A percentile compares a stretch with the other conserved stretches of the same genome.
phyloP scores from a whole-genome alignment of 2,797 vertebrate species.

The Acridotheres tristis region DNA sequence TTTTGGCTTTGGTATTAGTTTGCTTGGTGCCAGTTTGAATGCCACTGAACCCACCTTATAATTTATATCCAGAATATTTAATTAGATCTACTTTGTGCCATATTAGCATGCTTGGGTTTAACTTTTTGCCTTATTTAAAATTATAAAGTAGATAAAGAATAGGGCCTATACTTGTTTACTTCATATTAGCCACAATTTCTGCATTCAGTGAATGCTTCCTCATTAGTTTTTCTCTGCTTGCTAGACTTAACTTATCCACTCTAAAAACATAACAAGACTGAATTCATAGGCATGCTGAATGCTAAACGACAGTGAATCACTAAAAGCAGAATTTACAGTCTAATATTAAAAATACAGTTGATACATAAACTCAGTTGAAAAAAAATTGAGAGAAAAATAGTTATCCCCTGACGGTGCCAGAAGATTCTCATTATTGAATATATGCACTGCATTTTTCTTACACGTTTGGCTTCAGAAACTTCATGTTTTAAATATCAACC shows the following conservation, averaged over 20 bases:
- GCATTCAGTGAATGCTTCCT: neutral
- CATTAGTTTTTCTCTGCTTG: neutral
- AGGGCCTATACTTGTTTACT: neutral
- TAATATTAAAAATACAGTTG: neutral
- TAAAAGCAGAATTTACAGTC: neutral
- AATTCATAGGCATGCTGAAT: neutral
- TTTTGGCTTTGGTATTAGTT: neutral
- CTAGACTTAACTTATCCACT: slow-evolving; percentile 10
- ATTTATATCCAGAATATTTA: neutral
- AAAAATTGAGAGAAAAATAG: neutral
- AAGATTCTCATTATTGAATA: neutral
- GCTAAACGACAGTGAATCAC: neutral
- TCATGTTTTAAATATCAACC: neutral
- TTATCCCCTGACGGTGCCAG: neutral
- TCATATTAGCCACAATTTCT: neutral
- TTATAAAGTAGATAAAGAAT: neutral
- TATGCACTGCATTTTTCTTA: neutral
- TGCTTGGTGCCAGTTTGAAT: neutral
- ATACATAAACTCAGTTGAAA: neutral
- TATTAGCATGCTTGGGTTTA: neutral
- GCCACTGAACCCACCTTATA: neutral
- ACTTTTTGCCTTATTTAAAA: neutral
- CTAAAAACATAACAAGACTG: neutral
- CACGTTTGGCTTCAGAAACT: neutral
- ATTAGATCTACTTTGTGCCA: neutral